phyloP scores from a whole-genome alignment of 2,797 vertebrate species.

The Hozukius guyotensis region DNA sequence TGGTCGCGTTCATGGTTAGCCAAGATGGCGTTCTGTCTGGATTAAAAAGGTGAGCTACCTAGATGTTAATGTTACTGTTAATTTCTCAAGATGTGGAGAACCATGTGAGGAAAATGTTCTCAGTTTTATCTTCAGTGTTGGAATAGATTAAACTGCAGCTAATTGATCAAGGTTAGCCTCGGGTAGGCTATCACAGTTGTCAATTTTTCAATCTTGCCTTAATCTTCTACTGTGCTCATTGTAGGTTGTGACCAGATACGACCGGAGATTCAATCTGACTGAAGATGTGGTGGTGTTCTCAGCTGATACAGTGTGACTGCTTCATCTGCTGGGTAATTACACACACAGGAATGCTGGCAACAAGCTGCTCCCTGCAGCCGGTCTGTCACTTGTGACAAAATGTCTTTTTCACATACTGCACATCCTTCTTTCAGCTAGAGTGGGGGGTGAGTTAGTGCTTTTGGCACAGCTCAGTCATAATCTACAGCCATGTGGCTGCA shows the following conservation, averaged over 20 bases:
- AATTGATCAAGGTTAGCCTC: neutral
- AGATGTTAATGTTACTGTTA: neutral
- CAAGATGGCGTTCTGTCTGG: neutral
- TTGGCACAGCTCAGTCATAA: neutral
- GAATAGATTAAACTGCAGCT: neutral
- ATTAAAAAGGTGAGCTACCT: neutral
- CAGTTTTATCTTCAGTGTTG: neutral
- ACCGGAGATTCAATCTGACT: neutral
- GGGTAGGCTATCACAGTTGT: neutral
- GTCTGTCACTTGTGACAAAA: neutral
- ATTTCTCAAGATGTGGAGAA: neutral
- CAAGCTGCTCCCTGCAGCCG: neutral
- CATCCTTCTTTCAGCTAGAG: neutral
- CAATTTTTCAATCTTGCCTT: neutral
- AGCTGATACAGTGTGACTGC: neutral
- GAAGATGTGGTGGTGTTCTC: neutral
- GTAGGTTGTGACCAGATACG: neutral
- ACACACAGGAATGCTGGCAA: neutral
- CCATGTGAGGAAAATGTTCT: neutral
- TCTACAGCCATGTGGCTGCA: neutral
- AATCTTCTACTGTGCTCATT: neutral
- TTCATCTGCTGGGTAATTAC: neutral
- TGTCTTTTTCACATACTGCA: neutral
- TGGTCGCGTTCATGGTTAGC: constrained; percentile 44
- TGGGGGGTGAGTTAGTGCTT: neutral